Percentiles rank a stretch among this genome's conserved stretches.
These are phyloP conservation scores for Hemiscyllium ocellatum DNA, from an alignment of 2,113 vertebrate genomes.

Conservation along the genomic window DNA sequence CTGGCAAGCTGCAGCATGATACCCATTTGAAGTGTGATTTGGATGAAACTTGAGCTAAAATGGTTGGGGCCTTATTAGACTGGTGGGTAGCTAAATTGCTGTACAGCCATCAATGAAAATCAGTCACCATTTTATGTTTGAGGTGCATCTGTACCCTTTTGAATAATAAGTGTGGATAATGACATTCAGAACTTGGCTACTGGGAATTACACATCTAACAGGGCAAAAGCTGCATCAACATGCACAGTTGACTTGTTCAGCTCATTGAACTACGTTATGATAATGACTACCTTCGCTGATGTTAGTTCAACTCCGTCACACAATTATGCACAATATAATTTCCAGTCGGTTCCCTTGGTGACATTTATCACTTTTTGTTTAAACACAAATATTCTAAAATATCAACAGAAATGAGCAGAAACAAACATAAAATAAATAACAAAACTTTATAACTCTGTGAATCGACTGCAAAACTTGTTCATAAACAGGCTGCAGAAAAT, in stretches of 20 bases:
- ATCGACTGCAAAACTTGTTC: background rate
- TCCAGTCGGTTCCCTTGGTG: background rate
- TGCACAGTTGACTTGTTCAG: constrained; percentile 11
- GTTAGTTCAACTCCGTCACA: constrained; percentile 23
- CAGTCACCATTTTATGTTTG: background rate
- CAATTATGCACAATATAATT: background rate
- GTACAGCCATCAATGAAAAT: background rate
- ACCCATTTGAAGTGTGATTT: background rate
- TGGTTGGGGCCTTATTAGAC: background rate
- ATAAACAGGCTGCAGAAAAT: background rate
- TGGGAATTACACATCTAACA: constrained; percentile 1
- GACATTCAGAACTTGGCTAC: background rate
- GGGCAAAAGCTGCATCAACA: background rate
- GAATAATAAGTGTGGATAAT: background rate
- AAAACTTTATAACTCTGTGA: background rate
- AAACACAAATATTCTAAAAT: constrained; percentile 22
- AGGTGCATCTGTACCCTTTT: background rate
- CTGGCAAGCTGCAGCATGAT: background rate
- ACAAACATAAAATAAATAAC: background rate
- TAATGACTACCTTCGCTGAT: constrained; percentile 15
- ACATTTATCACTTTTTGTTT: constrained; percentile 11
- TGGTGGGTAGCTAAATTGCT: background rate
- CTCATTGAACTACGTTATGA: background rate
- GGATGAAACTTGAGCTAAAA: background rate
- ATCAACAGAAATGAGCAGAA: constrained; percentile 16